Evolutionary conservation across 2,113 vertebrate genomes (phyloP).

Genomic region (Hippopotamus amphibius): DNA sequence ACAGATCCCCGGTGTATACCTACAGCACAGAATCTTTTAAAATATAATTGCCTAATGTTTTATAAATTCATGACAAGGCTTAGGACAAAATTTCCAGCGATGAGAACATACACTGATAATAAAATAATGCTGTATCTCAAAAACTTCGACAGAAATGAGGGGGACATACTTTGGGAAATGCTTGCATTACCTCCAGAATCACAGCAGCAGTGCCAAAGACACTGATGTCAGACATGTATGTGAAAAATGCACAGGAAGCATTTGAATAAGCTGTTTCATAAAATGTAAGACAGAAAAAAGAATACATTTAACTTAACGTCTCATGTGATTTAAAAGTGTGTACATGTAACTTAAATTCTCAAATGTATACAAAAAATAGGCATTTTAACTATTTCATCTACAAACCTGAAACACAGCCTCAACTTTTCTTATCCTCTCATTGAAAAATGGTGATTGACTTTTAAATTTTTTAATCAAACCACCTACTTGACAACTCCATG

Average conservation of each 20-base stretch:
- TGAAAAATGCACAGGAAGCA: neutral
- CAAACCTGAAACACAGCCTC: neutral
- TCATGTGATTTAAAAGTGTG: neutral
- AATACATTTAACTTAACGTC: neutral
- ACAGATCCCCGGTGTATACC: neutral
- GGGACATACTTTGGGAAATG: neutral
- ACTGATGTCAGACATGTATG: neutral
- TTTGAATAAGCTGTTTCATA: neutral
- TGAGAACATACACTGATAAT: neutral
- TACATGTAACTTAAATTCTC: neutral
- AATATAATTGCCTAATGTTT: neutral
- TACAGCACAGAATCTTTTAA: neutral
- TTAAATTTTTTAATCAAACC: conserved; percentile 4
- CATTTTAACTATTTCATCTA: neutral
- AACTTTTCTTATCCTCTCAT: neutral
- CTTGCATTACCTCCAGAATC: neutral
- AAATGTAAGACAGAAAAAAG: neutral
- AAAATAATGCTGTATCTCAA: neutral
- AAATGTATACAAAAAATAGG: neutral
- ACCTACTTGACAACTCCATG: neutral
- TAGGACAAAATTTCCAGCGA: neutral
- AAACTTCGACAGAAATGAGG: neutral
- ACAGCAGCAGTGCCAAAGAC: neutral
- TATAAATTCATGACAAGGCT: neutral
- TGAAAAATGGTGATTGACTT: neutral